Percentiles rank a stretch among this genome's conserved stretches.
phyloP scores from a whole-genome alignment of 2,113 vertebrate species.

The Percina caprodes region DNA sequence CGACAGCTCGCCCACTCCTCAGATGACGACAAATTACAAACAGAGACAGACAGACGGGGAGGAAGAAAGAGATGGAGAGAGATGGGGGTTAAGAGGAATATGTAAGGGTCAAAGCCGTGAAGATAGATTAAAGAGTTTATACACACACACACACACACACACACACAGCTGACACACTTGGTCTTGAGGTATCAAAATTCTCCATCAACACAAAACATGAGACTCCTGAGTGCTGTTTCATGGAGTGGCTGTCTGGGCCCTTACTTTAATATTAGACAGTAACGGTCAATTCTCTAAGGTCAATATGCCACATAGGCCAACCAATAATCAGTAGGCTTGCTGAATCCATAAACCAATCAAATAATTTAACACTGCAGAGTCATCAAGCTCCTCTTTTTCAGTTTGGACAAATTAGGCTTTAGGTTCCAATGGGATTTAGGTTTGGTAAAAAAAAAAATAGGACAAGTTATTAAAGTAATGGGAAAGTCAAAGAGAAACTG shows the following conservation, averaged over 20 bases:
- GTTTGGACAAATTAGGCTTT: slow-evolving; percentile 53
- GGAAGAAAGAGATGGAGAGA: slow-evolving; percentile 4
- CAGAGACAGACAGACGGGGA: slow-evolving; percentile 19
- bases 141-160: too few species aligned
- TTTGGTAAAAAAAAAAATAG: slow-evolving; percentile 54
- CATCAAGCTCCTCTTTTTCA: slow-evolving; percentile 51
- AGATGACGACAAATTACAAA: slow-evolving; percentile 61
- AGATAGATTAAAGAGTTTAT: neutral
- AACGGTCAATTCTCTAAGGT: slow-evolving; percentile 45
- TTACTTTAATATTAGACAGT: slow-evolving; percentile 38
- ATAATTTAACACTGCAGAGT: slow-evolving; percentile 66
- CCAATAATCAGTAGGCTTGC: slow-evolving; percentile 50
- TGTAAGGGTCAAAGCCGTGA: slow-evolving; percentile 11
- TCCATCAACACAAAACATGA: slow-evolving; percentile 10
- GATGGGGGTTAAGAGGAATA: neutral
- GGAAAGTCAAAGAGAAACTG: slow-evolving; percentile 43
- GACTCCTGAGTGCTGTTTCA: slow-evolving; percentile 31
- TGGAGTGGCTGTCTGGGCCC: slow-evolving; percentile 6
- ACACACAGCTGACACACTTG: neutral
- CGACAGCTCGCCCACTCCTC: slow-evolving; percentile 67
- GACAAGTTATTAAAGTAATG: slow-evolving; percentile 45
- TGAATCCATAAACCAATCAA: slow-evolving; percentile 74
- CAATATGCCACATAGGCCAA: slow-evolving; percentile 45
- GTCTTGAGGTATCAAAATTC: neutral
- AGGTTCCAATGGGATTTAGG: slow-evolving; percentile 48